Evolutionary conservation across 2,888 invertebrate species (phyloP).

Genomic region (Ophion ellenae): DNA sequence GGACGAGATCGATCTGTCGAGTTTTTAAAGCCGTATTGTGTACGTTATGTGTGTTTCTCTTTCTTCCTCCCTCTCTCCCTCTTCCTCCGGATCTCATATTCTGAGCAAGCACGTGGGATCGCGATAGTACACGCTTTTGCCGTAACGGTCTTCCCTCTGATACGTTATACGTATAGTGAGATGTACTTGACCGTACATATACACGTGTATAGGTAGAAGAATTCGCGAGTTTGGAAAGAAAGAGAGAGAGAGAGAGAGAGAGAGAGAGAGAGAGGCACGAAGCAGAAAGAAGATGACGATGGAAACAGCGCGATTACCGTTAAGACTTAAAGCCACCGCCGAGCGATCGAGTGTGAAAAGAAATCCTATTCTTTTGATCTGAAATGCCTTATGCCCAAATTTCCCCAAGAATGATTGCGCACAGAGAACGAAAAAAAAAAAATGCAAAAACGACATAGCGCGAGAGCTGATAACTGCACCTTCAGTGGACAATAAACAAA

Average conservation of each 20-base stretch:
- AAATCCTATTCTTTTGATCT: too few relatives aligned
- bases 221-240: conserved; percentile 16
- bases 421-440: too few relatives aligned
- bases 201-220: conserved; percentile 5
- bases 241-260: not conserved
- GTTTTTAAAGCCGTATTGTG: conserved; percentile 23
- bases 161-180: not conserved
- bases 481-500: too few relatives aligned
- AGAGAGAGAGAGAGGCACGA: conserved; percentile 10
- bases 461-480: too few relatives aligned
- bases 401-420: too few relatives aligned
- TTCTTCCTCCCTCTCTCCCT: conserved; percentile 11
- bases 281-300: not conserved
- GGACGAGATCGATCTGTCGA: conserved; percentile 57
- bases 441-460: too few relatives aligned
- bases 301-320: conserved; percentile 6
- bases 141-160: conserved; percentile 29
- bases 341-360: too few relatives aligned
- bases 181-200: not conserved
- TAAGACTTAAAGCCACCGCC: not conserved
- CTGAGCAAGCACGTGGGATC: conserved; percentile 44
- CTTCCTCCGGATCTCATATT: not conserved
- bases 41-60: not conserved
- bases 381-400: too few relatives aligned
- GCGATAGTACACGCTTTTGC: conserved; percentile 33